Evolutionary conservation across 2,888 invertebrate species (phyloP).

Genomic region (Acrocera orbiculus): DNA sequence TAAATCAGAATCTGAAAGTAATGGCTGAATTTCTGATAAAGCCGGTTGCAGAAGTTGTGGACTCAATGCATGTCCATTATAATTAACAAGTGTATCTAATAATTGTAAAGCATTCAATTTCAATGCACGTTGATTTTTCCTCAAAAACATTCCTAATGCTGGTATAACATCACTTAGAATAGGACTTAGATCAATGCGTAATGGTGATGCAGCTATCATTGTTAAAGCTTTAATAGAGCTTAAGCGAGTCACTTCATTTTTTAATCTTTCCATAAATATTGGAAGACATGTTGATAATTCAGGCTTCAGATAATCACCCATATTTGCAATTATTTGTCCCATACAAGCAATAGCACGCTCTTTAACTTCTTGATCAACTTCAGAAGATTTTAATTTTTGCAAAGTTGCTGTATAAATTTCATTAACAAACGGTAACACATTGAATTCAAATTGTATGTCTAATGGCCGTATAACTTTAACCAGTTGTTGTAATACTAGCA

Average conservation of each 20-base stretch:
- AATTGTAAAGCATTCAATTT: conserved; percentile 80
- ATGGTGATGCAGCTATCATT: conserved; percentile 79
- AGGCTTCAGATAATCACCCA: conserved; percentile 66
- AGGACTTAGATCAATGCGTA: conserved; percentile 65
- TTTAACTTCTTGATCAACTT: conserved; percentile 98
- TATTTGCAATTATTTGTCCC: conserved; percentile 84
- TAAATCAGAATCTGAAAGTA: conserved; percentile 85
- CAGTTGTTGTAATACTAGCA: conserved; percentile 80
- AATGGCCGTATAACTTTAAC: conserved; percentile 80
- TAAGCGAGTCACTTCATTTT: conserved; percentile 91
- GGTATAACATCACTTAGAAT: conserved; percentile 79
- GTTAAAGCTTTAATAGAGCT: conserved; percentile 93
- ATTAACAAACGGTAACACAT: conserved; percentile 60
- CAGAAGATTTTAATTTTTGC: conserved; percentile 74
- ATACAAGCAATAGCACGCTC: conserved; percentile 94
- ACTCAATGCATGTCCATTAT: conserved; percentile 49
- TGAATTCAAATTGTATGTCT: conserved; percentile 37
- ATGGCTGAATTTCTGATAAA: conserved; percentile 72
- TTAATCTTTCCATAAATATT: conserved; percentile 83
- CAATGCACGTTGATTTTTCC: conserved; percentile 91
- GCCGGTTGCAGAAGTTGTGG: conserved; percentile 53
- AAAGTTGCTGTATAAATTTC: conserved; percentile 73
- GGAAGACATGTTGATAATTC: conserved; percentile 78
- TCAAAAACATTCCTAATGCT: conserved; percentile 78
- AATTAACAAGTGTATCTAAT: conserved; percentile 75